These are phyloP conservation scores for Alethe castanea DNA, from an alignment of 2,113 vertebrate species.

Conservation along the genomic window DNA sequence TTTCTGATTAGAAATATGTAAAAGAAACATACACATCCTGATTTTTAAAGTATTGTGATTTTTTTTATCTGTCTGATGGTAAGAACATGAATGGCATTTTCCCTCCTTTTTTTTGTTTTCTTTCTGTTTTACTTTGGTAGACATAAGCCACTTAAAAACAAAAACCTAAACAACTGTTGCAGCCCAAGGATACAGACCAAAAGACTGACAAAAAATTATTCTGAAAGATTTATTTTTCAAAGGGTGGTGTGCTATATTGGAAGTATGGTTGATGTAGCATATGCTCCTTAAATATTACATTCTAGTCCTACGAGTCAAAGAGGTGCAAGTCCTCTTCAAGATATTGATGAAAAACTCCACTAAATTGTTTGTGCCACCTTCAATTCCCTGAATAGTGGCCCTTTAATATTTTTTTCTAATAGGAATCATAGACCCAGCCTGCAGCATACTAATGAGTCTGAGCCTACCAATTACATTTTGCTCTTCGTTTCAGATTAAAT, in stretches of 20 bases:
- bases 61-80: neutral
- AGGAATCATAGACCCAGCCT: conserved; percentile 39
- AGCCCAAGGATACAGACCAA: neutral
- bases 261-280: neutral
- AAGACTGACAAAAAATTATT: neutral
- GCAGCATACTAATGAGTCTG: conserved; percentile 58
- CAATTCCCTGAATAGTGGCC: conserved; percentile 40
- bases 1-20: neutral
- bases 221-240: neutral
- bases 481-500: conserved; percentile 63
- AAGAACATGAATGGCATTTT: neutral
- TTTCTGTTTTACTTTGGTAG: neutral
- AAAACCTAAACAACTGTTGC: neutral
- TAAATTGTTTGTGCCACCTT: conserved; percentile 58
- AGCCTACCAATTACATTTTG: conserved; percentile 61
- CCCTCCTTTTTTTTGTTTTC: neutral
- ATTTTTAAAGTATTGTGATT: neutral
- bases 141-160: neutral
- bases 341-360: conserved; percentile 31
- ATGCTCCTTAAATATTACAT: neutral
- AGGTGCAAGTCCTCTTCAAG: neutral
- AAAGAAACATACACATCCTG: neutral
- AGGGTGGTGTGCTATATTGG: neutral
- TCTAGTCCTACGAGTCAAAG: conserved; percentile 4
- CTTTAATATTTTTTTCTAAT: conserved; percentile 62